Conservation (phyloP, 2,888 invertebrate genomes). For the Epinotia demarniana region DNA sequence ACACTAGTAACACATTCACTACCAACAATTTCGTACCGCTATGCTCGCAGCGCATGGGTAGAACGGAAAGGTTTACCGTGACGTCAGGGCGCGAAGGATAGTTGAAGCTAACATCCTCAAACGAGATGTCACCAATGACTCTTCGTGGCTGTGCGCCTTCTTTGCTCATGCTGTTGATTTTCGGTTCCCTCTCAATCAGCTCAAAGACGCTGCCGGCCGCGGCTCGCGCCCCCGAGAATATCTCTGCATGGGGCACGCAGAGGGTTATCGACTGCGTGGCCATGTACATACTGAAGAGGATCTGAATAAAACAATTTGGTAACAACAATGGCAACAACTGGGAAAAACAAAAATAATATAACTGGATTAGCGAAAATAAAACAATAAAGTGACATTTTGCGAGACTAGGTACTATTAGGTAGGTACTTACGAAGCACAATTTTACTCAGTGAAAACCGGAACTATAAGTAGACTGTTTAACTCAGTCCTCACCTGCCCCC, state of each 20-base stretch:
- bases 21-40: no score
- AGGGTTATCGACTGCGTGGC: conserved; percentile 91
- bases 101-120: conserved; percentile 89
- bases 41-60: neutral
- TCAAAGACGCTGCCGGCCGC: conserved; percentile 90
- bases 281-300: conserved; percentile 90
- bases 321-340: no score
- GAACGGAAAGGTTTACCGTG: conserved; percentile 69
- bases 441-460: no score
- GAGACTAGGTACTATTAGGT: no score
- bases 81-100: conserved; percentile 92
- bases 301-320: conserved; percentile 57
- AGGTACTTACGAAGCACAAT: no score
- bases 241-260: conserved; percentile 89
- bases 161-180: conserved; percentile 87
- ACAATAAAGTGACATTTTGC: no score
- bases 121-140: conserved; percentile 87
- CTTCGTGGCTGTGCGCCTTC: conserved; percentile 85
- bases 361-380: no score
- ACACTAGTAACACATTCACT: no score
- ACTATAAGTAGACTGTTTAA: no score
- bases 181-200: conserved; percentile 88
- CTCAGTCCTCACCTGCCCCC: no score
- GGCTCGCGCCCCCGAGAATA: conserved; percentile 89
- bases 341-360: no score